phyloP scores from a whole-genome alignment of 2,888 invertebrate species.

The Hypercompe scribonia region DNA sequence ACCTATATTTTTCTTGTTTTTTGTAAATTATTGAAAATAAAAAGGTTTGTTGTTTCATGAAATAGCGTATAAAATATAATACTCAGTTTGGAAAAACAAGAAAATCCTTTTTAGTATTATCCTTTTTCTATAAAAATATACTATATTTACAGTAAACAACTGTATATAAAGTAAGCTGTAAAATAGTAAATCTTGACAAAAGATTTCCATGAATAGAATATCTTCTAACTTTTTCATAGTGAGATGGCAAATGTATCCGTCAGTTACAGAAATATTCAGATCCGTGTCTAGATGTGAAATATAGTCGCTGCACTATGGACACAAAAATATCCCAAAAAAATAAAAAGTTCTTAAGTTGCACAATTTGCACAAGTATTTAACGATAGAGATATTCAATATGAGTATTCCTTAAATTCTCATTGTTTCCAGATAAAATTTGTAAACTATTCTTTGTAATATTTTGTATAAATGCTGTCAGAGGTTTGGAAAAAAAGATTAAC shows the following conservation, averaged over 20 bases:
- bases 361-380: no score
- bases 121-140: conserved; percentile 3
- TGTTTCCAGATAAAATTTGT: no score
- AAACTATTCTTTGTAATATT: no score
- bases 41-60: background rate
- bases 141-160: background rate
- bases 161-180: no score
- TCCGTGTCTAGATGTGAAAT: background rate
- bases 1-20: no score
- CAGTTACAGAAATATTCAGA: conserved; percentile 5
- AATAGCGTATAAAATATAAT: background rate
- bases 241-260: conserved; percentile 3
- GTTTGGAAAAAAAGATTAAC: no score
- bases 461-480: no score
- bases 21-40: no score
- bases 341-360: background rate
- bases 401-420: no score
- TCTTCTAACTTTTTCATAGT: conserved; percentile 11
- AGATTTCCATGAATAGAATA: conserved; percentile 7
- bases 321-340: background rate
- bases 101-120: no score
- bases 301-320: background rate
- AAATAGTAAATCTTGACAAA: conserved; percentile 12
- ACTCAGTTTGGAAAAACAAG: no score
- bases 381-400: no score